Evolutionary conservation across 2,797 vertebrate species (phyloP), one percentile per base, ranked within the genome.

Genomic region (Enteromius thamalakanensis): DNA sequence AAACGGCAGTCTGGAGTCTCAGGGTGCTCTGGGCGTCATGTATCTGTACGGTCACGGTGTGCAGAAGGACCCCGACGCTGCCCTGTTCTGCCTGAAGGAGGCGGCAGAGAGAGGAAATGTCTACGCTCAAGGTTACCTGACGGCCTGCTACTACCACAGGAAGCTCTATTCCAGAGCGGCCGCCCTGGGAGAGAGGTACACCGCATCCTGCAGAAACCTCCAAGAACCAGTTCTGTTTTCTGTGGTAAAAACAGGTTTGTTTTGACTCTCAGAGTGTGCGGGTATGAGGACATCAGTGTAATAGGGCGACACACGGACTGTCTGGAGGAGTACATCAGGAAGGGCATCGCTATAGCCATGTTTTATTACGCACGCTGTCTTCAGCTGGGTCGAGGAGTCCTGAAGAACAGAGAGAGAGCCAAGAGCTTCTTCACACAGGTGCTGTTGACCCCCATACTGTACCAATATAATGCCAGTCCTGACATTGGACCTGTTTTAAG

Each of bases 1-100:
- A 67, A 96, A 96, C 62, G 95, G 96, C 76, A 96, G 88, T 40
- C 85, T 96, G 90, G 95, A 96, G 91, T 96, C 95, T 6, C 94
- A 94, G 85, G 95, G 94, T 49, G 93, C 90, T 0, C 91, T 96
- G 65, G 95, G 95, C 0, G 82, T 96, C 82, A 95, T 96, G 95
- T 95, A 95, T 89, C 90, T 95, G 26, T 88, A 92, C 0, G 96
- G 95, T 34, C 91, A 92, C 14, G 96, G 95, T 15, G 49, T 89
- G 80, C 7, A 0, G 68, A 90, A 81, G 79, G 89, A 96, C 58
- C 87, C 75, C 0, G 83, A 93, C 0, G 92, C 91, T 17, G 95
- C 94, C 78, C 78, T 95, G 86, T 84, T 93, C 1, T 94, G 90
- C 85, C 85, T 96, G 76, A 89, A 89, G 87, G 92, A 92, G 87